Base-by-base conservation (phyloP, 2,113 vertebrate genomes). In the Oxyura jamaicensis region DNA sequence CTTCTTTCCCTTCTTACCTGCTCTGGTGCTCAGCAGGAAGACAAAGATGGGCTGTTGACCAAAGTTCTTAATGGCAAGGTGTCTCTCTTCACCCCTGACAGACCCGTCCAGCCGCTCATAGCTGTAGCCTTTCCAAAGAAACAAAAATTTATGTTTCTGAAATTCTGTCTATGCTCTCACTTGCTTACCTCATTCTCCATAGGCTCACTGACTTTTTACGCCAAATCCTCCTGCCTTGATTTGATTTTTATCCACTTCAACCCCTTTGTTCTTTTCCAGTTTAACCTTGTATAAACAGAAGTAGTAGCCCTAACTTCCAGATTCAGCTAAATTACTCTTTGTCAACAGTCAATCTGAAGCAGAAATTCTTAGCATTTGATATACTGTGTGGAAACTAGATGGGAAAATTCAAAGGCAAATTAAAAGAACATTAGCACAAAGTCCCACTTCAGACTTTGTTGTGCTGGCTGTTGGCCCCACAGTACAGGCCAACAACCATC, bases 41-140 rank as follows among this genome's bases (percentile, higher is more conserved):
- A 99, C 88, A 72, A 99, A 99, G 75, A 99, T 82, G 14, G 99
- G 98, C 84, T 98, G 98, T 91, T 97, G 98, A 94, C 98, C 99
- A 63, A 99, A 99, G 97, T 98, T 99, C 97, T 99, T 99, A 94
- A 99, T 98, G 31, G 99, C 98, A 36, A 99, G 97, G 69, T 99
- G 98, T 69, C 99, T 98, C 84, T 99, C 99, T 91, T 99, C 99
- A 33, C 99, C 98, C 41, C 99, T 97, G 68, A 99, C 98, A 1
- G 99, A 99, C 28, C 99, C 99, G 1, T 99, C 99, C 95, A 99
- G 97, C 31, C 99, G 98, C 96, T 99, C 98, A 0, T 99, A 99
- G 97, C 99, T 99, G 84, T 99, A 99, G 58, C 98, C 99, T 99
- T 97, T 91, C 84, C 87, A 96, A 31, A 93, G 29, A 86, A 82